Conservation (phyloP, 2,888 invertebrate genomes). For the Lasioglossum leucozonium region DNA sequence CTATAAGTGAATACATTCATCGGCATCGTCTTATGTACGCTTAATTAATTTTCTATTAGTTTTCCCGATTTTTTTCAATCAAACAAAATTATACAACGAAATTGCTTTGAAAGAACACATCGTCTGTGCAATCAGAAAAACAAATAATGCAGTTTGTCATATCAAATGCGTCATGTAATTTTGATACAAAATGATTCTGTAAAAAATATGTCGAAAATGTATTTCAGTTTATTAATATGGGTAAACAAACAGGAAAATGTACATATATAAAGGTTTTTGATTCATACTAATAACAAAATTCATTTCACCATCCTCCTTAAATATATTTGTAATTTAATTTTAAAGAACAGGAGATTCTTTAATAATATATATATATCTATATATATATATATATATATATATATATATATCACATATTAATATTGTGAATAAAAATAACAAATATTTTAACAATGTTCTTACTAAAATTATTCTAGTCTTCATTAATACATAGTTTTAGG, state of each 20-base stretch:
- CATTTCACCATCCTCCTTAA: not conserved
- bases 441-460: slow-evolving; percentile 23
- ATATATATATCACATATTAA: slow-evolving; percentile 20
- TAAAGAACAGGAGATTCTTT: not conserved
- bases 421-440: slow-evolving; percentile 30
- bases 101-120: not conserved
- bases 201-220: slow-evolving; percentile 24
- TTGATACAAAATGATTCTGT: slow-evolving; percentile 64
- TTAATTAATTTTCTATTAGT: not conserved
- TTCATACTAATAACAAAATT: slow-evolving; percentile 9
- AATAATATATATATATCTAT: slow-evolving; percentile 25
- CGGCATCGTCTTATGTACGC: not conserved
- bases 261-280: slow-evolving; percentile 11
- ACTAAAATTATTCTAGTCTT: slow-evolving; percentile 17
- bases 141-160: slow-evolving; percentile 18
- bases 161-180: slow-evolving; percentile 50
- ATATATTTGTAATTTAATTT: not conserved
- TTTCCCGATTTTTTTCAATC: not conserved
- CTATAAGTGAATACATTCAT: not conserved
- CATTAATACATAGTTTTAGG: slow-evolving; percentile 21
- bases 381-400: too few species aligned
- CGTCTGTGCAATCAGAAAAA: slow-evolving; percentile 10
- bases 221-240: slow-evolving; percentile 13
- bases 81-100: not conserved
- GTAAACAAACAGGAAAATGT: slow-evolving; percentile 13